Evolutionary conservation across 2,797 vertebrate genomes (phyloP), one percentile per base, ranked within the genome.

Genomic region (Cuculus canorus): DNA sequence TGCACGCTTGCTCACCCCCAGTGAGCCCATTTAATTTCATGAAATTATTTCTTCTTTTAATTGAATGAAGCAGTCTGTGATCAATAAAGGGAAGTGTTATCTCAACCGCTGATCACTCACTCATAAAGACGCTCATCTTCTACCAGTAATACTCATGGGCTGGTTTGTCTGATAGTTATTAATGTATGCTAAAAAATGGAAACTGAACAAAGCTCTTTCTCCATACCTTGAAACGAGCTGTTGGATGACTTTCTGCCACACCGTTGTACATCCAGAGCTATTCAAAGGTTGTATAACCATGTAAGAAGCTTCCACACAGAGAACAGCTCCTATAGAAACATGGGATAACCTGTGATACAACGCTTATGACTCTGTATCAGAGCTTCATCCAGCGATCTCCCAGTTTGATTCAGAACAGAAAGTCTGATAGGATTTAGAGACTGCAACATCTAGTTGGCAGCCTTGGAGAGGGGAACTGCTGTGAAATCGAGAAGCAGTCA

Each of bases 171-270:
- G 88, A 56, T 45, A 69, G 66, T 13, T 91, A 82, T 87, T 85
- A 91, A 92, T 87, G n/a, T 45, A 87, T 87, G 93, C 65, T 73
- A 83, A 94, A 94, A 93, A 94, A 95, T 92, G 88, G 82, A 93
- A 95, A 87, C 52, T 75, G 69, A 72, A 72, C 69, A 57, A 89
- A 85, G 72, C 57, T 72, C 48, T 71, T 80, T 64, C 82, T 80
- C 90, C 64, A 75, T 39, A 69, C 27, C 75, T 92, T 94, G 85
- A 92, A 94, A 32, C 39, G 60, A 66, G 41, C 53, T 70, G 52
- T 64, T 61, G 82, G 81, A 50, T 78, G 28, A 45, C 18, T 68
- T 61, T 54, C n/a, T 6, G 1, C 53, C 4, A 8, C 66, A 83
- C n/a, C 45, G 54, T 17, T 60, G n/a, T 19, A 15, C 27, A 25